phyloP scores from a whole-genome alignment of 2,797 vertebrate genomes.

The Urosaurus nigricauda region DNA sequence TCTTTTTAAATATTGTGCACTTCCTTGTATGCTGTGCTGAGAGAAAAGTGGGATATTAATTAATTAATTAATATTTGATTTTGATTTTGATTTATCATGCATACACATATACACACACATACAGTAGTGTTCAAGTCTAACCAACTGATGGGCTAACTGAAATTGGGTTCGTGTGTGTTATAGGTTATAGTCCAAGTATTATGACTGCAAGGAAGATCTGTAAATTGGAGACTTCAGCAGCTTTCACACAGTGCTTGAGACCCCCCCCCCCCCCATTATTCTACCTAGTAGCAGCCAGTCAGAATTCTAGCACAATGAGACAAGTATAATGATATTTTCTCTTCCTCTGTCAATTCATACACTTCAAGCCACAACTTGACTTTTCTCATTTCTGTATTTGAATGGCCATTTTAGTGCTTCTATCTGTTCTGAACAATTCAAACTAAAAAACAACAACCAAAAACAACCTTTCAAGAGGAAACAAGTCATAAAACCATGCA shows the following conservation, averaged over 20 bases:
- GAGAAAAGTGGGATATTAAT: no score
- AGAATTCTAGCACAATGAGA: not conserved
- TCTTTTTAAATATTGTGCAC: no score
- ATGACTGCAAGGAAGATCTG: not conserved
- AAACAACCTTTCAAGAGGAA: not conserved
- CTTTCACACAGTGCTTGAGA: not conserved
- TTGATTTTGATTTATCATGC: no score
- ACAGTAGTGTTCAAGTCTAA: not conserved
- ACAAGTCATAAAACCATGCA: not conserved
- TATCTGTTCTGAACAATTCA: not conserved
- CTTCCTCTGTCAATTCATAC: not conserved
- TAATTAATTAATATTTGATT: no score
- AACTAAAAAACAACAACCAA: not conserved
- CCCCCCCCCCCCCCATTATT: not conserved
- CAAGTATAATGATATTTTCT: not conserved
- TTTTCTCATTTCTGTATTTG: not conserved
- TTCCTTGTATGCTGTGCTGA: no score
- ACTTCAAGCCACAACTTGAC: not conserved
- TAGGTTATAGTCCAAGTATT: not conserved
- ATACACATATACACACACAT: not conserved
- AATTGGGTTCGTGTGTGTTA: not conserved
- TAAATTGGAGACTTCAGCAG: not conserved
- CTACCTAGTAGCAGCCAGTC: not conserved
- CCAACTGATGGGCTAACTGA: not conserved
- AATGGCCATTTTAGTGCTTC: not conserved